Conservation (phyloP, 1,140 invertebrate genomes). For the Trichoplusia ni region DNA sequence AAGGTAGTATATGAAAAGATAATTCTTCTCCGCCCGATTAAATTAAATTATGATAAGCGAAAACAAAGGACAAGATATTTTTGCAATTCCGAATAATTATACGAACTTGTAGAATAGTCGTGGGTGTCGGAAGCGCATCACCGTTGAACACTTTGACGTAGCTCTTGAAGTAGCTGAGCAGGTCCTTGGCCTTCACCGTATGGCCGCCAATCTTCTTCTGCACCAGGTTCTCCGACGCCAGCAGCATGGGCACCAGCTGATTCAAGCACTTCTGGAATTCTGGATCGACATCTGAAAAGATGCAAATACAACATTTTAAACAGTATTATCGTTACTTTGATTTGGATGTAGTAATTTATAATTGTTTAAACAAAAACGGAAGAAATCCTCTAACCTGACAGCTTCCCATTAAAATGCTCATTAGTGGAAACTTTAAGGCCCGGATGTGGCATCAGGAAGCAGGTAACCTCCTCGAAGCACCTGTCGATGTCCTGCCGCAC, state of each 20-base stretch:
- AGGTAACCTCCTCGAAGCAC: constrained; percentile 97
- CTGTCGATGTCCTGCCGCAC: constrained; percentile 94
- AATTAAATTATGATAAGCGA: no score
- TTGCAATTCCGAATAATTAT: not conserved
- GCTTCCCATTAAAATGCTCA: constrained; percentile 95
- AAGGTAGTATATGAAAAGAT: no score
- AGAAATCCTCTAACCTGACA: constrained; percentile 83
- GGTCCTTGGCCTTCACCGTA: constrained; percentile 94
- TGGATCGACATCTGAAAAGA: constrained; percentile 92
- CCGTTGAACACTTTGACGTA: constrained; percentile 98
- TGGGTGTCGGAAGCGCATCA: constrained; percentile 98
- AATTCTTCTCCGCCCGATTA: no score
- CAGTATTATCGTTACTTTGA: not conserved
- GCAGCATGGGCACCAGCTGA: constrained; percentile 91
- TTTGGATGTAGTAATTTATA: no score
- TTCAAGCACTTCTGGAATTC: constrained; percentile 94
- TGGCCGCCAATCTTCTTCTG: constrained; percentile 97
- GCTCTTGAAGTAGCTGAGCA: constrained; percentile 98
- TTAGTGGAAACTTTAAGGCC: constrained; percentile 97
- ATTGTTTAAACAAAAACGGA: no score
- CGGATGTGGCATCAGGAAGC: constrained; percentile 98
- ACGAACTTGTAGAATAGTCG: constrained; percentile 96
- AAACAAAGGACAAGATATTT: no score
- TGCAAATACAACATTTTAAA: no score
- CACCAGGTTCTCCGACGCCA: constrained; percentile 94